Percentiles rank a stretch among this genome's conserved stretches.
These are phyloP conservation scores for Escarpia spicata DNA, from an alignment of 2,888 invertebrate genomes.

Conservation along the genomic window DNA sequence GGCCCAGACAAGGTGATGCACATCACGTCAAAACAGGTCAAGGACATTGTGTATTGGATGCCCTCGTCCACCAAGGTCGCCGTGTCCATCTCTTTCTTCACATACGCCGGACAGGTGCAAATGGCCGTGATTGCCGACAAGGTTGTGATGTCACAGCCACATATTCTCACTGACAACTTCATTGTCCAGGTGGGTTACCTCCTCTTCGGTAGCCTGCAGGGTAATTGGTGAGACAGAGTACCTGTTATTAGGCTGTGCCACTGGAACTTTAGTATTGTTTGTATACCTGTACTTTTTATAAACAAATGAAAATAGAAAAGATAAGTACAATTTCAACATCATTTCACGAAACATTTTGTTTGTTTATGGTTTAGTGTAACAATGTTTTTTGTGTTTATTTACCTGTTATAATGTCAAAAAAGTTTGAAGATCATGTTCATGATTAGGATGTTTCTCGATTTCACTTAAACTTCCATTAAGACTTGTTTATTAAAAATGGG, in stretches of 20 bases:
- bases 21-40: slow-evolving; percentile 63
- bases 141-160: slow-evolving; percentile 62
- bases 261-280: not conserved
- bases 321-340: no score
- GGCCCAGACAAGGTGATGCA: slow-evolving; percentile 67
- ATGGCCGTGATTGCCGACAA: slow-evolving; percentile 68
- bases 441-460: no score
- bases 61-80: slow-evolving; percentile 68
- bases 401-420: not conserved
- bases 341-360: no score
- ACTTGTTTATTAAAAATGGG: no score
- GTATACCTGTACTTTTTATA: no score
- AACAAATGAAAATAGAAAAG: no score
- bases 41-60: slow-evolving; percentile 65
- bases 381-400: not conserved
- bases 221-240: not conserved
- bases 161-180: slow-evolving; percentile 62
- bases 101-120: slow-evolving; percentile 69
- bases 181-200: slow-evolving; percentile 56
- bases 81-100: slow-evolving; percentile 69
- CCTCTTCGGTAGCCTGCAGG: not conserved
- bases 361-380: not conserved
- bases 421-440: no score
- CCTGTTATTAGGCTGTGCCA: not conserved
- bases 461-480: no score